phyloP scores from a whole-genome alignment of 2,113 vertebrate species.

The human region DNA sequence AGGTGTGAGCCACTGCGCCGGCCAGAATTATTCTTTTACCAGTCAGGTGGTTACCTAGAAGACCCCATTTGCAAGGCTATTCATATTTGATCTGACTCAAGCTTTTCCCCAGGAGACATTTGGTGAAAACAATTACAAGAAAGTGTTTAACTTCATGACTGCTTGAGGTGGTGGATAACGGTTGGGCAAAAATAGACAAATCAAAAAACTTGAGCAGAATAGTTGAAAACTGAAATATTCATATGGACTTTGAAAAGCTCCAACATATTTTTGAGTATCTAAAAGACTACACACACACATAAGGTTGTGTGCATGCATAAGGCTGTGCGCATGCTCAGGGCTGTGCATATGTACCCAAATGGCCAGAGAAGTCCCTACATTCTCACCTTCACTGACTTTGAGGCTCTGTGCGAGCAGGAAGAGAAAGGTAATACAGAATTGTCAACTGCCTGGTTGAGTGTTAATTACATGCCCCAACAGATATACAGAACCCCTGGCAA shows the following conservation, averaged over 20 bases:
- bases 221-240: background rate
- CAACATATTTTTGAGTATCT: background rate
- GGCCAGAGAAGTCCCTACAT: background rate
- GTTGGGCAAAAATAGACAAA: background rate
- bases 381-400: background rate
- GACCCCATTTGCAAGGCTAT: background rate
- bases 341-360: background rate
- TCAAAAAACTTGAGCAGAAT: background rate
- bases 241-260: background rate
- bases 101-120: background rate
- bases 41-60: background rate
- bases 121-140: background rate
- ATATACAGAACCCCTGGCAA: background rate
- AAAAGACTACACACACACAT: background rate
- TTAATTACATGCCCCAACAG: background rate
- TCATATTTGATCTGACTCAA: background rate
- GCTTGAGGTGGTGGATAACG: background rate
- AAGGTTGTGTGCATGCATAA: background rate
- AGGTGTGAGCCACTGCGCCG: too few relatives aligned
- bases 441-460: background rate
- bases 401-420: background rate
- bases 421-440: background rate
- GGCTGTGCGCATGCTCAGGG: background rate
- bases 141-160: background rate
- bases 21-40: background rate